A percentile compares a stretch with the other conserved stretches of the same genome.
phyloP scores from a whole-genome alignment of 2,797 vertebrate genomes.

The Rhabdomys pumilio region DNA sequence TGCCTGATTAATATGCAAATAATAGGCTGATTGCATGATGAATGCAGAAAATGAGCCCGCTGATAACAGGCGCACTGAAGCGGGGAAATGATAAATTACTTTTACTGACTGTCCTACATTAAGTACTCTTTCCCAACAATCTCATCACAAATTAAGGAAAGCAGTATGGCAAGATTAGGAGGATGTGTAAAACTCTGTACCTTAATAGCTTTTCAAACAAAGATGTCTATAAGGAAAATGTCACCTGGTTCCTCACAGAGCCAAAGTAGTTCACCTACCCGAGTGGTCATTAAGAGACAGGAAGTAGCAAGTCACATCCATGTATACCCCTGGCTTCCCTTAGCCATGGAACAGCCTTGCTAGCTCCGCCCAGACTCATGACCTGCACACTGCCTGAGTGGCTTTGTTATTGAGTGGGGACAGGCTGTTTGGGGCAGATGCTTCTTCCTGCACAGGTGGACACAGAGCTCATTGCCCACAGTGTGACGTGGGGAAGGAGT shows the following conservation, averaged over 20 bases:
- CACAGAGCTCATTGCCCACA: background rate
- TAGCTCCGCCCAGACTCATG: background rate
- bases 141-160: constrained; percentile 94
- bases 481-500: background rate
- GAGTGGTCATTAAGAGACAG: background rate
- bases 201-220: constrained; percentile 90
- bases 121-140: constrained; percentile 93
- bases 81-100: constrained; percentile 95
- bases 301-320: background rate
- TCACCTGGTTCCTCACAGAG: constrained; percentile 74
- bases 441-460: background rate
- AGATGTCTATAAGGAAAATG: constrained; percentile 77
- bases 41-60: constrained; percentile 93
- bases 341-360: background rate
- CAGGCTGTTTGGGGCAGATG: background rate
- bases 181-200: constrained; percentile 91
- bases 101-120: constrained; percentile 95
- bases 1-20: constrained; percentile 97
- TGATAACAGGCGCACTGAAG: constrained; percentile 91
- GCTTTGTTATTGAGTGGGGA: background rate
- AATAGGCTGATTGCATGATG: constrained; percentile 95
- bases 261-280: constrained; percentile 25
- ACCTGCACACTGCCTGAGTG: background rate
- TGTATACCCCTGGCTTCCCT: background rate
- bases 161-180: constrained; percentile 91